phyloP scores from a whole-genome alignment of 2,797 vertebrate species.

The Phoeniculus purpureus region DNA sequence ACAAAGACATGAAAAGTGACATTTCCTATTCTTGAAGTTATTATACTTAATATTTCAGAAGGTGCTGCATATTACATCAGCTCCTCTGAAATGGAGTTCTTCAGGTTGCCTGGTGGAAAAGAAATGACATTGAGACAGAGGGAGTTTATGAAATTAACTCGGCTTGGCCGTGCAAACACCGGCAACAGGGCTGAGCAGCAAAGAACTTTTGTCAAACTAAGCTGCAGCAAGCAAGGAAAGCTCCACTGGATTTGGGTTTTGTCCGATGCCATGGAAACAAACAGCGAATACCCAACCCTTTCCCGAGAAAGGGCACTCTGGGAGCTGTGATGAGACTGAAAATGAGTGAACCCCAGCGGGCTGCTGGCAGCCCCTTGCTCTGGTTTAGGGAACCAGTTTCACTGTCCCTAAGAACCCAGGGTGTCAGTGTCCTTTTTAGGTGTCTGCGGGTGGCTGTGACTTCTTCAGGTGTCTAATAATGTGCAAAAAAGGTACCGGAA shows the following conservation, averaged over 20 bases:
- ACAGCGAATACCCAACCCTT: background rate
- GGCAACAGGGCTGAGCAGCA: background rate
- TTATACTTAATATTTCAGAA: constrained; percentile 62
- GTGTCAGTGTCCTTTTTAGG: constrained; percentile 21
- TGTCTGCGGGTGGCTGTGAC: background rate
- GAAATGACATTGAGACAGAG: constrained; percentile 11
- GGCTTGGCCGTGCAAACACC: constrained; percentile 33
- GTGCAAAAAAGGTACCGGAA: background rate
- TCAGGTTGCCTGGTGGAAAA: background rate
- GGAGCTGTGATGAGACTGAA: background rate
- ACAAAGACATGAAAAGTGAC: constrained; percentile 39
- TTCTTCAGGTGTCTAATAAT: constrained; percentile 18
- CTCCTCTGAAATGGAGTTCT: constrained; percentile 44
- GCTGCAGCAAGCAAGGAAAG: constrained; percentile 22
- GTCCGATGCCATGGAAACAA: constrained; percentile 29
- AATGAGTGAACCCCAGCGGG: background rate
- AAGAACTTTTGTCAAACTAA: constrained; percentile 38
- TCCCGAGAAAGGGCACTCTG: background rate
- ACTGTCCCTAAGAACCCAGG: constrained; percentile 12
- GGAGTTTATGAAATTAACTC: constrained; percentile 40
- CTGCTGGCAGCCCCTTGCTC: background rate
- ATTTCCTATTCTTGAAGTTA: constrained; percentile 17
- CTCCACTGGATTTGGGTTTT: background rate
- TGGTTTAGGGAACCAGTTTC: constrained; percentile 18
- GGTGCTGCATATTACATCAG: constrained; percentile 44